Conservation (phyloP, 2,797 vertebrate genomes). For the Crypturellus tataupa region DNA sequence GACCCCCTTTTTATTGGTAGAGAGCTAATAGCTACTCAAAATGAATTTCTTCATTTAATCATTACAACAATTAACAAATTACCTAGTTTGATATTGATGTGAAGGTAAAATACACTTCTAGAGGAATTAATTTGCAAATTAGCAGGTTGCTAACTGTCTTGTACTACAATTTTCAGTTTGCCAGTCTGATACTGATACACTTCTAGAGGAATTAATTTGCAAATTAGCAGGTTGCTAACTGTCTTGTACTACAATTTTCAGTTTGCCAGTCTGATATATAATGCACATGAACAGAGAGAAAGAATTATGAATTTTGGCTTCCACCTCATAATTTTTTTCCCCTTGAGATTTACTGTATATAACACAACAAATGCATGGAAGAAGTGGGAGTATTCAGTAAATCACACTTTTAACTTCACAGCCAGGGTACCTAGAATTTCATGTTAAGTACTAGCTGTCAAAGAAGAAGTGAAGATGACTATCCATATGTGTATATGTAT, state of each 20-base stretch:
- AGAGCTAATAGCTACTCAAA: conserved; percentile 30
- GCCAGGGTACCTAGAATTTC: not conserved
- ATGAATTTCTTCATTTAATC: conserved; percentile 59
- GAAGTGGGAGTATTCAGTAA: not conserved
- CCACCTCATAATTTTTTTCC: not conserved
- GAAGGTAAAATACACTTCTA: conserved; percentile 51
- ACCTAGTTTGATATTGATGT: conserved; percentile 57
- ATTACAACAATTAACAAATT: conserved; percentile 57
- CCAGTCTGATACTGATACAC: conserved; percentile 11
- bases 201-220: conserved; percentile 65
- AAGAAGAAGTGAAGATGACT: not conserved
- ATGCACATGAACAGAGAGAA: not conserved
- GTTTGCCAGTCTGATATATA: conserved; percentile 29
- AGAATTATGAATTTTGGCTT: conserved; percentile 32
- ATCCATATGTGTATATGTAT: not conserved
- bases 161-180: conserved; percentile 37
- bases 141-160: conserved; percentile 37
- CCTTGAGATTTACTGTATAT: not conserved
- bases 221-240: conserved; percentile 57
- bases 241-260: conserved; percentile 26
- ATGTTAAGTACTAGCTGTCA: not conserved
- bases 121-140: conserved; percentile 66
- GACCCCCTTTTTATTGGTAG: not conserved
- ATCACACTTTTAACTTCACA: not conserved
- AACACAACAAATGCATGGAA: not conserved